Percentiles rank a stretch among this genome's conserved stretches.
phyloP scores from a whole-genome alignment of 2,888 invertebrate species.

The Polyploca ridens region DNA sequence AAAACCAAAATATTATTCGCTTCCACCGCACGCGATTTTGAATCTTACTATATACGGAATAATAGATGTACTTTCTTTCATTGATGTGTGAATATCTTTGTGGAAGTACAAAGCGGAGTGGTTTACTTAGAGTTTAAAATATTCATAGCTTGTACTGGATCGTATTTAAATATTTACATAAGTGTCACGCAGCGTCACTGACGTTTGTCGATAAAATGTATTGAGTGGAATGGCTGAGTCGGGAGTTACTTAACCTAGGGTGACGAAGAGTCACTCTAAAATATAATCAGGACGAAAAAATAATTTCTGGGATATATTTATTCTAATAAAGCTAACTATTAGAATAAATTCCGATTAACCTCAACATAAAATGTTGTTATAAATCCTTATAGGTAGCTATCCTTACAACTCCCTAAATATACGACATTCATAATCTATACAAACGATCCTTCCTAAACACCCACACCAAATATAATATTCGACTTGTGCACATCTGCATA shows the following conservation, averaged over 20 bases:
- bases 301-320: not conserved
- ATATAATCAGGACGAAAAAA: not conserved
- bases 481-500: not conserved
- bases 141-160: constrained; percentile 86
- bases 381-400: no score
- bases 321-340: not conserved
- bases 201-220: constrained; percentile 82
- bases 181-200: constrained; percentile 82
- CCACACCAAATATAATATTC: not conserved
- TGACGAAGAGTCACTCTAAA: constrained; percentile 24
- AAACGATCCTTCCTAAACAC: not conserved
- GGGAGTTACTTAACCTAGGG: constrained; percentile 39
- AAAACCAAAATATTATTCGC: constrained; percentile 53
- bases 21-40: constrained; percentile 48
- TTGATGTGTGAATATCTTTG: constrained; percentile 64
- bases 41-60: constrained; percentile 57
- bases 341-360: no score
- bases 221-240: constrained; percentile 72
- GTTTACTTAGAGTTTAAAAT: constrained; percentile 84
- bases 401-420: no score
- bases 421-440: no score
- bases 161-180: constrained; percentile 86
- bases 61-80: constrained; percentile 64
- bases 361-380: no score
- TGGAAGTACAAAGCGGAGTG: constrained; percentile 72